Conservation (phyloP, 2,888 invertebrate species). For the Andrena bicolor region DNA sequence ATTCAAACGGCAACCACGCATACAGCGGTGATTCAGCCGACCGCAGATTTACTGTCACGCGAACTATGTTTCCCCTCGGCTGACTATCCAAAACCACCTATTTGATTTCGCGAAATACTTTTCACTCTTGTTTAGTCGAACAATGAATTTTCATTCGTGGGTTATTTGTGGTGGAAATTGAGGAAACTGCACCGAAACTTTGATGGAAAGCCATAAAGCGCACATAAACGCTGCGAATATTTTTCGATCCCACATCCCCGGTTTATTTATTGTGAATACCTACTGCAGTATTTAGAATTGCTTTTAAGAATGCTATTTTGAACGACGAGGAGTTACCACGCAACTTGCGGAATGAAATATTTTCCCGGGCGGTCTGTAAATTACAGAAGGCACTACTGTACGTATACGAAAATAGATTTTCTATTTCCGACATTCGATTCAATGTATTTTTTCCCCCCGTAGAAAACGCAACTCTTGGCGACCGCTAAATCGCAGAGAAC, state of each 20-base stretch:
- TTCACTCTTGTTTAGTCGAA: slow-evolving; percentile 16
- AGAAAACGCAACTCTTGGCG: slow-evolving; percentile 56
- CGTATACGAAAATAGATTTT: slow-evolving; percentile 2
- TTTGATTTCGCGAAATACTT: slow-evolving; percentile 49
- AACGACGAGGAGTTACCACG: background rate
- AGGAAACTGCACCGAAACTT: background rate
- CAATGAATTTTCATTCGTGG: background rate
- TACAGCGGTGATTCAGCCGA: slow-evolving; percentile 65
- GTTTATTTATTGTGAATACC: no score
- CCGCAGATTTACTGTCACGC: slow-evolving; percentile 71
- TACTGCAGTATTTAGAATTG: no score
- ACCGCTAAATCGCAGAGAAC: slow-evolving; percentile 66
- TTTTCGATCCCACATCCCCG: no score
- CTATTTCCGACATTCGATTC: slow-evolving; percentile 29
- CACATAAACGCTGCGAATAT: background rate
- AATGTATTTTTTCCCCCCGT: slow-evolving; percentile 27
- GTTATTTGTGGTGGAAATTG: background rate
- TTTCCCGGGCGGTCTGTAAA: background rate
- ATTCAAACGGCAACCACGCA: slow-evolving; percentile 67
- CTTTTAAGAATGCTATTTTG: no score
- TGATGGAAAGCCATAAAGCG: background rate
- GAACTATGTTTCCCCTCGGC: slow-evolving; percentile 50
- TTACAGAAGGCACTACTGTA: background rate
- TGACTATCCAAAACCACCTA: slow-evolving; percentile 37
- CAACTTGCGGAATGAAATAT: background rate